Evolutionary conservation across 2,888 invertebrate genomes (phyloP), one percentile per base, ranked within the genome.

Genomic region (Melieria omissa): DNA sequence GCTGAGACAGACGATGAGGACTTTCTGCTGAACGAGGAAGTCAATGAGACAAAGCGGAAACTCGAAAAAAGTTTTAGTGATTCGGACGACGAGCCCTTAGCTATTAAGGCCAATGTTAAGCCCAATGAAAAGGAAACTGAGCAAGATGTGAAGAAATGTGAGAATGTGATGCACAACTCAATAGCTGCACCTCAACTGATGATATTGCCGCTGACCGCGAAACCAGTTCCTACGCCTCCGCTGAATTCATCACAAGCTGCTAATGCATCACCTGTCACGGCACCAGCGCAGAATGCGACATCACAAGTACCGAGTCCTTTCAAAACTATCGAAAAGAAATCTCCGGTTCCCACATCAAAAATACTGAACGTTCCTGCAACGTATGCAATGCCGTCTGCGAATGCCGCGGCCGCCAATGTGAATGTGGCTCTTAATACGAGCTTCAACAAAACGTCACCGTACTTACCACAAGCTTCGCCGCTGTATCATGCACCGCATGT

Each of bases 41-140:
- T 85, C 29, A 83, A 83, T 69, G 83, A 85, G 79, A 84, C 83
- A 0, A 84, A 83, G 75, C 80, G 86, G 16, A 84, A 86, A 78
- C 78, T 87, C 8, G 87, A 88, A 72, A 88, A 87, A 75, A 89
- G 87, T 77, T 90, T 90, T 73, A 90, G 89, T 78, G 91, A 91
- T 80, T 91, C 91, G 1, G 92, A 92, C 78, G 92, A 92, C 78
- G 92, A 92, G 81, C 91, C 91, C 9, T 80, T 92, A 65, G 90
- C 90, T 29, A 87, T 87, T 70, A 89, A 91, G 79, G 84, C 90
- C 42, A 88, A 88, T 64, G 58, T 77, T 65, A 82, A 83, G 72
- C 74, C 80, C 47, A 75, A 74, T 70, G 82, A 83, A 66, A 80
- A 80, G 58, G 82, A 80, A 45, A 71, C 74, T 7, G 78, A 76